A percentile compares a stretch with the other conserved stretches of the same genome.
phyloP scores from a whole-genome alignment of 2,888 invertebrate species.

The Pterostichus madidus region DNA sequence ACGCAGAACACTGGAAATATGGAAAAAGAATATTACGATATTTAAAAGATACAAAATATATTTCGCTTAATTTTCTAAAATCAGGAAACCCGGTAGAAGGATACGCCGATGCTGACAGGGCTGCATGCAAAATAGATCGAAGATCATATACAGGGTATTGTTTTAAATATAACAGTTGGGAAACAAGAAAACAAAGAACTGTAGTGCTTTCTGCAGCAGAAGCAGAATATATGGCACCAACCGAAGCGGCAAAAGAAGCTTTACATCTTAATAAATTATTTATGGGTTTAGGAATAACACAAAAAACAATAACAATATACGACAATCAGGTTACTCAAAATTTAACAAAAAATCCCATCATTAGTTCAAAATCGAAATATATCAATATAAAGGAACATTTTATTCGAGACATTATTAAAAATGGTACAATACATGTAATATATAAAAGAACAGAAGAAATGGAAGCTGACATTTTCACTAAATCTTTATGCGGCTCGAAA shows the following conservation, averaged over 20 bases:
- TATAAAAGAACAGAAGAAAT: conserved; percentile 22
- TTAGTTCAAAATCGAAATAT: not conserved
- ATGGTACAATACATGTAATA: not conserved
- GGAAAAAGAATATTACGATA: too few relatives aligned
- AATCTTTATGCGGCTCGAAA: too few relatives aligned
- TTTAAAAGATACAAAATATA: too few relatives aligned
- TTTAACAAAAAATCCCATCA: conserved; percentile 8
- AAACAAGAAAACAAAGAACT: conserved; percentile 13
- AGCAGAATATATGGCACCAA: conserved; percentile 43
- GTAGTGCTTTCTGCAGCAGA: conserved; percentile 14
- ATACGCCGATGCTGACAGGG: too few relatives aligned
- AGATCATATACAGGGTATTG: conserved; percentile 24
- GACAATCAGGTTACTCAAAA: conserved; percentile 17
- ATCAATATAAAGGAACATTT: conserved; percentile 38
- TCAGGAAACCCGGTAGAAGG: too few relatives aligned
- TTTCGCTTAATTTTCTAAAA: too few relatives aligned
- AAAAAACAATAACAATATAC: too few relatives aligned
- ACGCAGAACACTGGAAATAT: too few relatives aligned
- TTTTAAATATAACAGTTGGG: too few relatives aligned
- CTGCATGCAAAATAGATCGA: conserved; percentile 5
- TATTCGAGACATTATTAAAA: not conserved
- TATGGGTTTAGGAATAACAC: too few relatives aligned
- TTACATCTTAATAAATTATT: not conserved
- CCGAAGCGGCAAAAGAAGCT: conserved; percentile 35
- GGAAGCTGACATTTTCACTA: not conserved